phyloP scores from a whole-genome alignment of 2,113 vertebrate genomes.

The Callipepla squamata region DNA sequence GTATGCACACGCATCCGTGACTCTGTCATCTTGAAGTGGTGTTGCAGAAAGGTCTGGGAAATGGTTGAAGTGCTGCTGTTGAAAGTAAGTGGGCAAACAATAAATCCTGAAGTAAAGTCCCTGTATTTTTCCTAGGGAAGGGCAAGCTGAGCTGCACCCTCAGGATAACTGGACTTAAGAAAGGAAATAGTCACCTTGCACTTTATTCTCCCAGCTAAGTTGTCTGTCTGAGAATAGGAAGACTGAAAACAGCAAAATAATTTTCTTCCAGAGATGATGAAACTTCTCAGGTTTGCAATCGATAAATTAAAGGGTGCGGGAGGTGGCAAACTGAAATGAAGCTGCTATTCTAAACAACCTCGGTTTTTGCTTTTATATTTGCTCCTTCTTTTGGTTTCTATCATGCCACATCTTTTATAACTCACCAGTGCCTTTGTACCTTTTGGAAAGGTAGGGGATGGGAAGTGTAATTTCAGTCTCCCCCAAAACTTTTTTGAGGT shows the following conservation, averaged over 20 bases:
- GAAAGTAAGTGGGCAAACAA: background rate
- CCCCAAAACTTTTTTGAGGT: background rate
- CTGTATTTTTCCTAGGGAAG: background rate
- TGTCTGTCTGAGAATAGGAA: background rate
- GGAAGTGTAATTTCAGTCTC: background rate
- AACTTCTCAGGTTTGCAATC: background rate
- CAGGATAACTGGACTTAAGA: background rate
- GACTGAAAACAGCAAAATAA: background rate
- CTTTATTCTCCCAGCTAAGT: background rate
- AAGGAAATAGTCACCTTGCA: background rate
- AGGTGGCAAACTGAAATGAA: background rate
- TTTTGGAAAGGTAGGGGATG: background rate
- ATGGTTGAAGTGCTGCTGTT: background rate
- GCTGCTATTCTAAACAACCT: background rate
- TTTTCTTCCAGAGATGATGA: background rate
- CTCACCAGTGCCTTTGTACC: background rate
- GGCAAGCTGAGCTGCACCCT: background rate
- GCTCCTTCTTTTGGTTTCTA: background rate
- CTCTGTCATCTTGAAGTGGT: background rate
- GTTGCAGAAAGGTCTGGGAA: background rate
- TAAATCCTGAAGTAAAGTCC: background rate
- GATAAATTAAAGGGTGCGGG: background rate
- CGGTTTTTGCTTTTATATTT: background rate
- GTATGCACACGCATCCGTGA: rapidly evolving
- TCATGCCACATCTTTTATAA: background rate